phyloP scores from a whole-genome alignment of 2,113 vertebrate species.

The Nothobranchius kuhntae region DNA sequence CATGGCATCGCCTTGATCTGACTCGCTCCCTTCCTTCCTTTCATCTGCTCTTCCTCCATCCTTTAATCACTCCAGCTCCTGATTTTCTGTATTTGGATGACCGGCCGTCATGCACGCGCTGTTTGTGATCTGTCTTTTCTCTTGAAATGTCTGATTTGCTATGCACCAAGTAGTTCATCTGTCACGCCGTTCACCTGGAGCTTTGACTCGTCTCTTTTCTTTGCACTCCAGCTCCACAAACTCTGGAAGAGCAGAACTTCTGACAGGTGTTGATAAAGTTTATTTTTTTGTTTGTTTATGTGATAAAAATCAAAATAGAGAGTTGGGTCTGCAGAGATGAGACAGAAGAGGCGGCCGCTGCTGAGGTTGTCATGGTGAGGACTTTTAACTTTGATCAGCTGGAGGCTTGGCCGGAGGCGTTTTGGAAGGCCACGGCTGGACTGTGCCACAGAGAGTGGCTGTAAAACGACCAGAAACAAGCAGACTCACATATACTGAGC shows the following conservation, averaged over 20 bases:
- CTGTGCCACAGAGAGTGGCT: slow-evolving; percentile 31
- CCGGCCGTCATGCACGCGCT: slow-evolving; percentile 28
- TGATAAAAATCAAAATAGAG: slow-evolving; percentile 30
- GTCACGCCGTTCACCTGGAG: slow-evolving; percentile 30
- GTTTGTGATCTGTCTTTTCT: slow-evolving; percentile 2
- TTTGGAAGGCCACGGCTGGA: slow-evolving; percentile 40
- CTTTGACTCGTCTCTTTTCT: slow-evolving; percentile 12
- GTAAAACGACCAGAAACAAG: slow-evolving; percentile 33
- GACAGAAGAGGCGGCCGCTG: slow-evolving; percentile 23
- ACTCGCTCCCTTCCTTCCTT: slow-evolving; percentile 43
- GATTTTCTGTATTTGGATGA: slow-evolving; percentile 35
- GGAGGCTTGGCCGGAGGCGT: slow-evolving; percentile 58
- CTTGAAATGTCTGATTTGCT: slow-evolving; percentile 47
- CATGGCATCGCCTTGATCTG: slow-evolving; percentile 51
- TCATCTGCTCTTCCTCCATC: slow-evolving; percentile 39
- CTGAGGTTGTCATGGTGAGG: slow-evolving; percentile 54
- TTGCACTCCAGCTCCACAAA: neutral
- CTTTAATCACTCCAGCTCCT: slow-evolving; percentile 47
- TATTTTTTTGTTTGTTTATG: neutral
- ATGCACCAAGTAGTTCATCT: slow-evolving; percentile 37
- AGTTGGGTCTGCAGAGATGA: slow-evolving; percentile 24
- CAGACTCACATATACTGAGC: neutral
- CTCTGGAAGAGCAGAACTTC: neutral
- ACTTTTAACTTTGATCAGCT: slow-evolving; percentile 63
- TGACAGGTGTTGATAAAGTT: slow-evolving; percentile 27